phyloP scores from a whole-genome alignment of 1,140 invertebrate species.

The Saccostrea cuccullata region DNA sequence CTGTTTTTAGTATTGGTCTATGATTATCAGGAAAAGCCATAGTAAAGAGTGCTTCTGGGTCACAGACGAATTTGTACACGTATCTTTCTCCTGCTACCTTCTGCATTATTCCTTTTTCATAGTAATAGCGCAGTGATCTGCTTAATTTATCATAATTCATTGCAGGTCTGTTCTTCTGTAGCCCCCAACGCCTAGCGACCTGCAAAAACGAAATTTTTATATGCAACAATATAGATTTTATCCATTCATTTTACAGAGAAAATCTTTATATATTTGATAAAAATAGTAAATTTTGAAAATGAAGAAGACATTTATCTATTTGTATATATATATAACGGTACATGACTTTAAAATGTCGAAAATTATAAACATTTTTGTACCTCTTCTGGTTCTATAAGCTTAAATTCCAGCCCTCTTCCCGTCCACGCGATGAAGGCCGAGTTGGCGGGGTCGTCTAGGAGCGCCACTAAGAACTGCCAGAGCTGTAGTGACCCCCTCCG shows the following conservation, averaged over 20 bases:
- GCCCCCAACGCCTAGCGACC: slow-evolving; percentile 81
- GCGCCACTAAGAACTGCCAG: slow-evolving; percentile 95
- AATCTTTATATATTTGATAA: too few relatives aligned
- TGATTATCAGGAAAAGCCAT: slow-evolving; percentile 84
- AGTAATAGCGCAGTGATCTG: slow-evolving; percentile 94
- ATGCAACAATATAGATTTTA: too few relatives aligned
- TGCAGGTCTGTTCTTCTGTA: slow-evolving; percentile 88
- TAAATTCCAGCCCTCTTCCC: slow-evolving; percentile 95
- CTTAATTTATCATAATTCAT: slow-evolving; percentile 99
- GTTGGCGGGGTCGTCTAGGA: slow-evolving; percentile 91
- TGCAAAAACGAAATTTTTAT: slow-evolving; percentile 53
- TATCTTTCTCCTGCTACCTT: slow-evolving; percentile 92
- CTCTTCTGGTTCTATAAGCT: slow-evolving; percentile 96
- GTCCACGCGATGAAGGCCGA: slow-evolving; percentile 96
- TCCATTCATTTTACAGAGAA: too few relatives aligned
- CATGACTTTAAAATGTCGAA: too few relatives aligned
- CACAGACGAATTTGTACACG: slow-evolving; percentile 97
- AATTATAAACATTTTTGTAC: slow-evolving; percentile 77
- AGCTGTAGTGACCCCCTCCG: slow-evolving; percentile 92
- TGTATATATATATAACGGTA: too few relatives aligned
- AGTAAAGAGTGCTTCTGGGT: slow-evolving; percentile 93
- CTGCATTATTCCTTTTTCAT: slow-evolving; percentile 90
- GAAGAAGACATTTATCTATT: too few relatives aligned
- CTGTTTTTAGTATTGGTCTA: slow-evolving; percentile 73
- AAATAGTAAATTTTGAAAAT: too few relatives aligned